A percentile compares a stretch with the other conserved stretches of the same genome.
Evolutionary conservation across 2,113 vertebrate genomes (phyloP).

Genomic region (Anolis sagrei): DNA sequence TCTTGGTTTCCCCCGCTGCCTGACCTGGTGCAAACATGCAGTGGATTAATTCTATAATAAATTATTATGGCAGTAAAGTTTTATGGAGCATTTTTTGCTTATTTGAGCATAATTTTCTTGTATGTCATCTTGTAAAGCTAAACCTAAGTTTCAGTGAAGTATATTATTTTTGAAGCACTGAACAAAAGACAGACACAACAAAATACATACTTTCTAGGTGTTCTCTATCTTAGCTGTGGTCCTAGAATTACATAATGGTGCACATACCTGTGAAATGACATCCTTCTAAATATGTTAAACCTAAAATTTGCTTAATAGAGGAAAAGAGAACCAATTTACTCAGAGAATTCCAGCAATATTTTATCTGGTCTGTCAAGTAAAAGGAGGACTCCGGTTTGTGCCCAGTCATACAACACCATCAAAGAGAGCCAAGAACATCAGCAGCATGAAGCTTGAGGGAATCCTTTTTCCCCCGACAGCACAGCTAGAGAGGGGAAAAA

Average conservation of each 20-base stretch:
- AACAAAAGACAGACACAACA: conserved; percentile 64
- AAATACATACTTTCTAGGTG: conserved; percentile 51
- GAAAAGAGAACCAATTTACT: conserved; percentile 16
- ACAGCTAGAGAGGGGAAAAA: too few species aligned
- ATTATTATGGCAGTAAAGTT: conserved; percentile 71
- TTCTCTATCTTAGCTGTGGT: conserved; percentile 60
- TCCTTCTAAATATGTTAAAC: conserved; percentile 51
- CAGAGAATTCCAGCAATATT: conserved; percentile 52
- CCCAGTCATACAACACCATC: too few species aligned
- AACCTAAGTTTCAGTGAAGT: conserved; percentile 64
- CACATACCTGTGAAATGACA: conserved; percentile 49
- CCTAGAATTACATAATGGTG: conserved; percentile 63
- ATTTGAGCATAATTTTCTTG: conserved; percentile 73
- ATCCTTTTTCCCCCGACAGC: too few species aligned
- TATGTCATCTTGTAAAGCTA: conserved; percentile 72
- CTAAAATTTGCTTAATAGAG: conserved; percentile 46
- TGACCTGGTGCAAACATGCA: conserved; percentile 77
- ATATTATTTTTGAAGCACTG: conserved; percentile 50
- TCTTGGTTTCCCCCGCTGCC: conserved; percentile 71
- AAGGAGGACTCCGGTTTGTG: too few species aligned
- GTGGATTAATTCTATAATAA: conserved; percentile 67
- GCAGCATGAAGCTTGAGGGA: too few species aligned
- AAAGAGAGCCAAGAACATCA: too few species aligned
- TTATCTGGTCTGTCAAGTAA: conserved; percentile 19
- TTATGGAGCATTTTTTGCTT: conserved; percentile 73